These are phyloP conservation scores for Camponotus pennsylvanicus DNA, from an alignment of 1,140 invertebrate genomes.

Conservation along the genomic window DNA sequence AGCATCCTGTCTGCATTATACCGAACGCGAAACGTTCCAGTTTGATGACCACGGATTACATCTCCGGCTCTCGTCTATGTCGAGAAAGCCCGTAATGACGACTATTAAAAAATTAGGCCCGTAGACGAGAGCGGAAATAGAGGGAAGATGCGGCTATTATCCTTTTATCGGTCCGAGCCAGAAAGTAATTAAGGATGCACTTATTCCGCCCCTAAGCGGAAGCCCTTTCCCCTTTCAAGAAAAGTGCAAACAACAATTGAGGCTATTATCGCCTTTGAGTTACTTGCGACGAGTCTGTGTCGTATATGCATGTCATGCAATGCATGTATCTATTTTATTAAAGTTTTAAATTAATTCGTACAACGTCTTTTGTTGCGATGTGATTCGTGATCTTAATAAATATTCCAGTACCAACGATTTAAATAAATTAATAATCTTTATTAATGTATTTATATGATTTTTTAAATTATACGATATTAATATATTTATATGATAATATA, in stretches of 20 bases:
- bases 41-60: conserved; percentile 59
- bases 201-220: conserved; percentile 67
- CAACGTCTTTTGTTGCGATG: not conserved
- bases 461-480: not conserved
- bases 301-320: not conserved
- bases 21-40: conserved; percentile 51
- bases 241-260: conserved; percentile 60
- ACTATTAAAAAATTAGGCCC: conserved; percentile 58
- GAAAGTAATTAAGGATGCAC: conserved; percentile 70
- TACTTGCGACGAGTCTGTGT: not conserved
- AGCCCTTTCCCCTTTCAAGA: conserved; percentile 63
- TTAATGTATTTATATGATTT: too few species aligned
- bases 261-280: conserved; percentile 32
- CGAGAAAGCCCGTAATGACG: conserved; percentile 51
- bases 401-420: not conserved
- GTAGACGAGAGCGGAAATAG: conserved; percentile 63
- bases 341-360: not conserved
- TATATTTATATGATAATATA: not conserved
- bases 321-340: not conserved
- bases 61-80: conserved; percentile 34
- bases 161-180: conserved; percentile 65
- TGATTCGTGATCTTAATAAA: not conserved
- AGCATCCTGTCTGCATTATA: conserved; percentile 56
- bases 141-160: conserved; percentile 66
- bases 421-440: not conserved